These are phyloP conservation scores for Anolis carolinensis DNA, from an alignment of 2,113 vertebrate species.

Conservation along the genomic window DNA sequence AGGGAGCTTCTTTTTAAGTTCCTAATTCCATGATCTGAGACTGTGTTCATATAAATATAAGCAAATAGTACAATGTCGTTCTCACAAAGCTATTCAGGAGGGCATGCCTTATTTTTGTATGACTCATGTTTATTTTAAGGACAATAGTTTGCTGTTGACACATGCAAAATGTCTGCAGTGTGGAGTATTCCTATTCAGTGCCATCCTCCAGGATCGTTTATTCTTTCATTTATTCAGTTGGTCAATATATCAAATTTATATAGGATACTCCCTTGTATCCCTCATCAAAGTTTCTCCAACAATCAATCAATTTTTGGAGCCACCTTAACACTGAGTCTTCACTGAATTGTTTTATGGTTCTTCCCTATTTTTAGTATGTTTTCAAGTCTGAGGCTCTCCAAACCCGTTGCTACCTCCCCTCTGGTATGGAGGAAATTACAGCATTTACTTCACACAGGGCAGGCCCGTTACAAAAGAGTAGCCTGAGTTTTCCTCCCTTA, in stretches of 20 bases:
- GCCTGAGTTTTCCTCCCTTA: background rate
- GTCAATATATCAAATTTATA: too few species aligned
- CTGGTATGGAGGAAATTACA: background rate
- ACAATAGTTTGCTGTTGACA: background rate
- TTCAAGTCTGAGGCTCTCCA: background rate
- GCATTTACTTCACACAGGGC: background rate
- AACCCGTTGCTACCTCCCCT: background rate
- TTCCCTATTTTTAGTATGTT: background rate
- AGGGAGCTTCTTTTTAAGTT: constrained; percentile 27
- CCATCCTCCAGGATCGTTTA: background rate
- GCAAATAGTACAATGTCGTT: constrained; percentile 17
- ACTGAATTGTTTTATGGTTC: background rate
- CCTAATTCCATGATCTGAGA: background rate
- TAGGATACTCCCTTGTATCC: background rate
- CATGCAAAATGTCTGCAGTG: background rate
- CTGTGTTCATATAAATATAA: constrained; percentile 29
- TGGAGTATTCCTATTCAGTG: background rate
- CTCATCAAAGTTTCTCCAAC: background rate
- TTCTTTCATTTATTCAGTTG: too few species aligned
- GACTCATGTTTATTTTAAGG: background rate
- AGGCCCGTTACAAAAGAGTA: background rate
- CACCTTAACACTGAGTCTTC: background rate
- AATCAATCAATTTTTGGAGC: background rate
- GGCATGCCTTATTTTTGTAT: background rate
- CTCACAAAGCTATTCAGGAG: background rate